A percentile compares a stretch with the other conserved stretches of the same genome.
Conservation (phyloP, 2,113 vertebrate genomes). For the Dascyllus trimaculatus region DNA sequence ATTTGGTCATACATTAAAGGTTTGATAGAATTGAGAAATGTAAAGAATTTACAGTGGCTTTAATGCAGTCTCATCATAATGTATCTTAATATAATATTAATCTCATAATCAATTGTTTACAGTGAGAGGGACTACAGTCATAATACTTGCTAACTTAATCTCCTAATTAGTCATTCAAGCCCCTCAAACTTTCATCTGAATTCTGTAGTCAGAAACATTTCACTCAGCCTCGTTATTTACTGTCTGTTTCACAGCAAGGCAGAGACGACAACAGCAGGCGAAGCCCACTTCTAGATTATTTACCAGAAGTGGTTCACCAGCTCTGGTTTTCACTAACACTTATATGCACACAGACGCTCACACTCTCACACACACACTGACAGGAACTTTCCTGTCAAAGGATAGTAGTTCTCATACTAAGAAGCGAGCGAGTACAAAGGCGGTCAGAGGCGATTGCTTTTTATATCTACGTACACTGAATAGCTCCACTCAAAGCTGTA, state of each 20-base stretch:
- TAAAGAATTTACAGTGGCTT: no score
- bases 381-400: slow-evolving; percentile 61
- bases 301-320: slow-evolving; percentile 76
- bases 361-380: background rate
- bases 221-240: slow-evolving; percentile 38
- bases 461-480: background rate
- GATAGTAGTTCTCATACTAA: slow-evolving; percentile 48
- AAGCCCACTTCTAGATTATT: slow-evolving; percentile 65
- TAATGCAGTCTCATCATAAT: no score
- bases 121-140: slow-evolving; percentile 47
- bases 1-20: background rate
- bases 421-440: slow-evolving; percentile 33
- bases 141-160: slow-evolving; percentile 34
- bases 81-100: slow-evolving; percentile 11
- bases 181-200: slow-evolving; percentile 48
- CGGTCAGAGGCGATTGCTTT: slow-evolving; percentile 39
- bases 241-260: slow-evolving; percentile 38
- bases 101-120: slow-evolving; percentile 25
- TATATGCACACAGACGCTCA: slow-evolving; percentile 6
- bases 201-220: background rate
- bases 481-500: background rate
- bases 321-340: slow-evolving; percentile 53
- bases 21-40: background rate
- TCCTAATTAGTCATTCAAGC: slow-evolving; percentile 54
- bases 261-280: slow-evolving; percentile 24